phyloP scores from a whole-genome alignment of 2,113 vertebrate species.

The Prietella phreatophila region DNA sequence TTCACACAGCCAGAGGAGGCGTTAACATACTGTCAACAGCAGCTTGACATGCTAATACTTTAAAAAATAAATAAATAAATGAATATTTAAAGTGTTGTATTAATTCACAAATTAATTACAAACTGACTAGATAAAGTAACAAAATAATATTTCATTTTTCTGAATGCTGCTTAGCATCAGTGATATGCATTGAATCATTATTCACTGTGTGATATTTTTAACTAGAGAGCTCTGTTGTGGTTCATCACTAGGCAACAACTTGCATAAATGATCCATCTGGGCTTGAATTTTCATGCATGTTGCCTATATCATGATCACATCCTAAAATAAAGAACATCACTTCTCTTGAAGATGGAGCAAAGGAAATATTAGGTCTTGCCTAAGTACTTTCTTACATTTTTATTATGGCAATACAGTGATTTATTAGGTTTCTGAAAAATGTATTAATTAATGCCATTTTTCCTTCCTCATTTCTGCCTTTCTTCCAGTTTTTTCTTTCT shows the following conservation, averaged over 20 bases:
- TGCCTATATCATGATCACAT: constrained; percentile 18
- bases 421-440: background rate
- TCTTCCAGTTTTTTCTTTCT: background rate
- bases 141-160: background rate
- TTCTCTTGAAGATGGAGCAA: background rate
- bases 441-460: background rate
- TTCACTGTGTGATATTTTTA: constrained; percentile 41
- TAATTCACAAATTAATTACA: constrained; percentile 29
- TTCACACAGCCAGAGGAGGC: constrained; percentile 27
- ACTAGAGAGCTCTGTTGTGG: constrained; percentile 23
- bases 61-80: too few relatives aligned
- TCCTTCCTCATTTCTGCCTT: background rate
- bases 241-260: constrained; percentile 49
- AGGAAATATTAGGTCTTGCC: constrained; percentile 5
- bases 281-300: constrained; percentile 37
- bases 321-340: constrained; percentile 15
- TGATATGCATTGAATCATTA: constrained; percentile 27
- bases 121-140: background rate
- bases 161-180: constrained; percentile 14
- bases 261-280: constrained; percentile 48
- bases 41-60: constrained; percentile 31
- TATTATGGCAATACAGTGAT: background rate
- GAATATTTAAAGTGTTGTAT: background rate
- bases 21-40: constrained; percentile 37
- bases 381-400: constrained; percentile 1